These are phyloP conservation scores for Aurelia sp. DNA, from an alignment of 30 jellyfish, hydroid and myxozoan genomes.

Conservation along the genomic window DNA sequence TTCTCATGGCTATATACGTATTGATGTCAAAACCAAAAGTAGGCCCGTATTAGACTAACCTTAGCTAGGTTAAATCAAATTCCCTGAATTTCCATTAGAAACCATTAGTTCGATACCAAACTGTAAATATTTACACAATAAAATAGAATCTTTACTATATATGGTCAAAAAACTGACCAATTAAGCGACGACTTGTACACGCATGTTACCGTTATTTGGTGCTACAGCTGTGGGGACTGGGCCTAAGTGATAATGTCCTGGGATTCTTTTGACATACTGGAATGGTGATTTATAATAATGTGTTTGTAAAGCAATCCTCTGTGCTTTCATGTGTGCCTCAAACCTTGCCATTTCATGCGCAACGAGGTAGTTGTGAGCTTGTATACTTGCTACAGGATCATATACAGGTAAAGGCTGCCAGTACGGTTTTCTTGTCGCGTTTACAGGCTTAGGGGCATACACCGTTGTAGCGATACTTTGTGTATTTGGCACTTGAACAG, in stretches of 20 bases:
- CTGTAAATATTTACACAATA: neutral
- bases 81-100: too few species aligned
- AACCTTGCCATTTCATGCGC: constrained; percentile 94
- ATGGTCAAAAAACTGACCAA: constrained; percentile 8
- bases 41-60: too few species aligned
- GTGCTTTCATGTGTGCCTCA: constrained; percentile 91
- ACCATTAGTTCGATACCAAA: too few species aligned
- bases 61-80: too few species aligned
- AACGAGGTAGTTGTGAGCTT: constrained; percentile 87
- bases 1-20: too few species aligned
- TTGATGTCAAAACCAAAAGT: too few species aligned
- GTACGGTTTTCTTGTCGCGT: constrained; percentile 63
- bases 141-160: neutral
- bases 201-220: constrained; percentile 23
- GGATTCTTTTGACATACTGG: constrained; percentile 48
- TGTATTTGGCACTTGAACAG: constrained; percentile 44
- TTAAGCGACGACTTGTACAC: constrained; percentile 65
- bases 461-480: constrained; percentile 53
- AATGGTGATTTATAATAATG: constrained; percentile 76
- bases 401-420: constrained; percentile 81
- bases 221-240: constrained; percentile 14
- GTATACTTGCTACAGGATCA: constrained; percentile 86
- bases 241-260: constrained; percentile 16
- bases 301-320: constrained; percentile 93
- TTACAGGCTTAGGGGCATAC: constrained; percentile 64